phyloP scores from a whole-genome alignment of 1,140 invertebrate genomes.

The Hylaeus volcanicus region DNA sequence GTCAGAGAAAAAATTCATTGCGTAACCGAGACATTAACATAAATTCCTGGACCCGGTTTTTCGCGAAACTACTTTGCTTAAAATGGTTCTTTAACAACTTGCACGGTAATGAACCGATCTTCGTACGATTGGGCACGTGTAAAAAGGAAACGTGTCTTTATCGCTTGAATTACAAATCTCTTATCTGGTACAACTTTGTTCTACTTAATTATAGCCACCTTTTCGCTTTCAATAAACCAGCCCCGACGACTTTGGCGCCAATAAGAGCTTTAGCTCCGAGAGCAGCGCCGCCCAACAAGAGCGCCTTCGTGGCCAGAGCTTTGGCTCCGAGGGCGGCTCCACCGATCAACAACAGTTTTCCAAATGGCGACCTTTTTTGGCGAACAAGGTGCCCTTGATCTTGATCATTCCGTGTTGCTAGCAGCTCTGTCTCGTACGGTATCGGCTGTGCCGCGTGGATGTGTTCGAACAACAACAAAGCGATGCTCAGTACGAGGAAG shows the following conservation, averaged over 20 bases:
- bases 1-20: too few relatives aligned
- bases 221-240: conserved; percentile 57
- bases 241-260: conserved; percentile 48
- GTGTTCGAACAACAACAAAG: conserved; percentile 45
- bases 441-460: neutral
- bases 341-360: conserved; percentile 13
- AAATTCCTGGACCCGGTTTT: too few relatives aligned
- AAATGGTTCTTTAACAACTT: too few relatives aligned
- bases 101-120: too few relatives aligned
- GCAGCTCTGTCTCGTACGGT: neutral
- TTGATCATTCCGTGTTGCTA: neutral
- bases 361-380: conserved; percentile 10
- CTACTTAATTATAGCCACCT: conserved; percentile 43
- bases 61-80: too few relatives aligned
- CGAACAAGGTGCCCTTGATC: neutral
- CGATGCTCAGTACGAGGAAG: conserved; percentile 29
- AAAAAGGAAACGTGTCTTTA: too few relatives aligned
- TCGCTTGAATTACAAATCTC: too few relatives aligned
- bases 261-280: conserved; percentile 40
- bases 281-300: conserved; percentile 46
- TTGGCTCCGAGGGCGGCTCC: conserved; percentile 30
- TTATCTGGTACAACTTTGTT: too few relatives aligned
- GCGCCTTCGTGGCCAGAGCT: conserved; percentile 53
- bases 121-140: too few relatives aligned
- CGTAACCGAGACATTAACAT: too few relatives aligned